phyloP scores from a whole-genome alignment of 2,113 vertebrate species.

The Takifugu flavidus region DNA sequence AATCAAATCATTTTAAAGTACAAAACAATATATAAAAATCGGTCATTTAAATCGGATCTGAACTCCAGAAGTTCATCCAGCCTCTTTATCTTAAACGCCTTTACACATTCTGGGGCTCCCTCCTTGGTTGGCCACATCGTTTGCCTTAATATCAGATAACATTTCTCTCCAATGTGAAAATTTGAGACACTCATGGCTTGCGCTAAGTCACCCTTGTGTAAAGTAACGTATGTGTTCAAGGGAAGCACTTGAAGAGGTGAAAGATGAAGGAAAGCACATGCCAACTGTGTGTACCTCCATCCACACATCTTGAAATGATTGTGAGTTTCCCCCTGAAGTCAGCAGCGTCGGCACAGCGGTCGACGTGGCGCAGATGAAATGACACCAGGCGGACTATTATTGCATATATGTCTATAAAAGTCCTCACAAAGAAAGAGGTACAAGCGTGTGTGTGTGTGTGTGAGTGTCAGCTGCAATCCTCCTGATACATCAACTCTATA shows the following conservation, averaged over 20 bases:
- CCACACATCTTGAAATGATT: constrained; percentile 48
- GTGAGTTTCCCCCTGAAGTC: constrained; percentile 7
- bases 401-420: too few species aligned
- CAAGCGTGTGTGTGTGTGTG: too few species aligned
- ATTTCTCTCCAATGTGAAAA: constrained; percentile 1
- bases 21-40: too few species aligned
- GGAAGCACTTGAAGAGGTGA: constrained; percentile 8
- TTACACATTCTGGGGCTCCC: too few species aligned
- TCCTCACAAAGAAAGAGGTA: too few species aligned
- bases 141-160: background rate
- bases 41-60: background rate
- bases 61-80: too few species aligned
- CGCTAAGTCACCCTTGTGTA: background rate
- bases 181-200: background rate
- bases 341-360: constrained; percentile 37
- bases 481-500: too few species aligned
- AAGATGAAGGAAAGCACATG: constrained; percentile 14
- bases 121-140: background rate
- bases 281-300: constrained; percentile 8
- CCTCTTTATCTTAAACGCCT: too few species aligned
- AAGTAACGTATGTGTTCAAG: background rate
- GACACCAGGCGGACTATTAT: constrained; percentile 10
- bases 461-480: too few species aligned
- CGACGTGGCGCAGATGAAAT: constrained; percentile 10
- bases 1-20: too few species aligned